Conservation (phyloP, 2,797 vertebrate species). For the Okamejei kenojei region DNA sequence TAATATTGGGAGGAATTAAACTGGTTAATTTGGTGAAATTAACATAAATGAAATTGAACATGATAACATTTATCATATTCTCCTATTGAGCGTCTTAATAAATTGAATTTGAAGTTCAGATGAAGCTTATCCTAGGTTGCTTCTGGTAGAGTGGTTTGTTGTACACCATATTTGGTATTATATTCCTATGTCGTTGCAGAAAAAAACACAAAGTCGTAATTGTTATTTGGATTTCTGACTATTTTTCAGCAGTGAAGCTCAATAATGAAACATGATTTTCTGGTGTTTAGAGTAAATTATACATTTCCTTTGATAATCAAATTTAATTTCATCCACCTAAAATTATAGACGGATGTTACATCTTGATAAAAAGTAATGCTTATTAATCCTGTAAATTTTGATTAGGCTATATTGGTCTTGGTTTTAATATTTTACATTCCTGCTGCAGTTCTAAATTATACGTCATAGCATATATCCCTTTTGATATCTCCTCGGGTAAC, state of each 20-base stretch:
- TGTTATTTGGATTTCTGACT: not conserved
- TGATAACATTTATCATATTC: not conserved
- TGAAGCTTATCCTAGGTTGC: not conserved
- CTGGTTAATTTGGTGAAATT: not conserved
- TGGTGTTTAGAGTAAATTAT: not conserved
- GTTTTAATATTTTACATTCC: not conserved
- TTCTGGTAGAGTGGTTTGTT: not conserved
- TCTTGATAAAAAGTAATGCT: not conserved
- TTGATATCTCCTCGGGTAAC: not conserved
- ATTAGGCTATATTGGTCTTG: no score
- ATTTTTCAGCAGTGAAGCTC: not conserved
- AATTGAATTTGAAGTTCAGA: not conserved
- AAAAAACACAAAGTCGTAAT: not conserved
- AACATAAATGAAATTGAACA: no score
- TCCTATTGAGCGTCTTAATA: no score
- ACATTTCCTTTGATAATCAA: not conserved
- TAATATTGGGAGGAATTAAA: constrained; percentile 8
- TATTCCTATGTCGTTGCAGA: not conserved
- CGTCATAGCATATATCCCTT: not conserved
- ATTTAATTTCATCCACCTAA: not conserved
- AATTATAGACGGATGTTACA: not conserved
- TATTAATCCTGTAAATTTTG: not conserved
- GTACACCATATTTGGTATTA: not conserved
- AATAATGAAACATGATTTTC: not conserved
- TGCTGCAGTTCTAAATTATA: not conserved